Evolutionary conservation across 2,113 vertebrate genomes (phyloP).

Genomic region (Megaceryle maxima): DNA sequence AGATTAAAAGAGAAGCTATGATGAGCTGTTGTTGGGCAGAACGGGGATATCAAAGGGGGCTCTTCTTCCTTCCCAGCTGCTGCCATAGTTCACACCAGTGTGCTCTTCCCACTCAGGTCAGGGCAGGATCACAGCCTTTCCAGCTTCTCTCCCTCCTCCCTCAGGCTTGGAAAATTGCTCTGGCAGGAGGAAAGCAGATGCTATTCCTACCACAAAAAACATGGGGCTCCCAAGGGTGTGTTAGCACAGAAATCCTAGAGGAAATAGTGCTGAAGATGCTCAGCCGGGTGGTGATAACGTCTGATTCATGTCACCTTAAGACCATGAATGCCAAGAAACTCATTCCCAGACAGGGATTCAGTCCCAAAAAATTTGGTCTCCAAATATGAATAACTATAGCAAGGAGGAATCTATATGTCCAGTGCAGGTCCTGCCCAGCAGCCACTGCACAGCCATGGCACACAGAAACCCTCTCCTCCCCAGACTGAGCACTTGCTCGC

Average conservation of each 20-base stretch:
- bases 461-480: neutral
- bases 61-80: neutral
- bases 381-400: neutral
- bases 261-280: neutral
- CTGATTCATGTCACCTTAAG: neutral
- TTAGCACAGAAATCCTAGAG: neutral
- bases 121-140: neutral
- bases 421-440: neutral
- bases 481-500: neutral
- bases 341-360: neutral
- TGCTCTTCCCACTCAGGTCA: neutral
- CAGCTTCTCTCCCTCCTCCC: neutral
- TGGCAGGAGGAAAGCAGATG: neutral
- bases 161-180: neutral
- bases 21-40: neutral
- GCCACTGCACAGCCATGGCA: rapidly evolving
- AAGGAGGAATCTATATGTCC: neutral
- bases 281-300: neutral
- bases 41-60: rapidly evolving
- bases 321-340: neutral
- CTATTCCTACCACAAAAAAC: neutral
- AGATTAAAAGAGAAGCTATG: neutral
- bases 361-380: neutral
- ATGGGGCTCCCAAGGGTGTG: rapidly evolving
- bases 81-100: rapidly evolving